phyloP scores from a whole-genome alignment of 2,113 vertebrate species.

The Eolophus roseicapilla region DNA sequence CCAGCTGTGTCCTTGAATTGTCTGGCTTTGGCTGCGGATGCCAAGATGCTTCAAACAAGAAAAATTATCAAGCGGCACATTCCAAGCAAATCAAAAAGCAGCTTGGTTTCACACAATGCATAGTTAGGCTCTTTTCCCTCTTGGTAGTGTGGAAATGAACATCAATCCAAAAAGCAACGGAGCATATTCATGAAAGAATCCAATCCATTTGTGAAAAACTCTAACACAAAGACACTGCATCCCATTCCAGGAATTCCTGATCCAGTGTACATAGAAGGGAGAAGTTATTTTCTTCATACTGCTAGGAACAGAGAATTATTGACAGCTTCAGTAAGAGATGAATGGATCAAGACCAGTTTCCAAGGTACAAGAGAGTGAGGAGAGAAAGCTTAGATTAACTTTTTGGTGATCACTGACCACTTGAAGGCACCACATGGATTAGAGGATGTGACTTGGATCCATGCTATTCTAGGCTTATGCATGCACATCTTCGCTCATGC shows the following conservation, averaged over 20 bases:
- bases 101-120: background rate
- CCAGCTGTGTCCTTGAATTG: constrained; percentile 59
- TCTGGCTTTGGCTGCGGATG: background rate
- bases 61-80: background rate
- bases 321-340: background rate
- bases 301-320: background rate
- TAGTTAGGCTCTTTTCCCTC: background rate
- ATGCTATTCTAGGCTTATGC: background rate
- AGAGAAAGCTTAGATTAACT: background rate
- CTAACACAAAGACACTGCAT: background rate
- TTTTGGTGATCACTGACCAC: background rate
- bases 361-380: background rate
- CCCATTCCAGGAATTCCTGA: background rate
- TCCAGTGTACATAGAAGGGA: background rate
- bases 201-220: background rate
- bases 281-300: background rate
- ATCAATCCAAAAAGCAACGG: background rate
- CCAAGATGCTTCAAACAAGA: constrained; percentile 45
- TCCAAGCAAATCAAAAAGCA: constrained; percentile 9
- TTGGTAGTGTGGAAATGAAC: background rate
- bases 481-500: background rate
- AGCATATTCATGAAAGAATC: background rate
- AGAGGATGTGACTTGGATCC: background rate
- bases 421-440: background rate
- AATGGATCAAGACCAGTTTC: background rate